Evolutionary conservation across 2,888 invertebrate species (phyloP).

Genomic region (Nipponacmea schrenckii): DNA sequence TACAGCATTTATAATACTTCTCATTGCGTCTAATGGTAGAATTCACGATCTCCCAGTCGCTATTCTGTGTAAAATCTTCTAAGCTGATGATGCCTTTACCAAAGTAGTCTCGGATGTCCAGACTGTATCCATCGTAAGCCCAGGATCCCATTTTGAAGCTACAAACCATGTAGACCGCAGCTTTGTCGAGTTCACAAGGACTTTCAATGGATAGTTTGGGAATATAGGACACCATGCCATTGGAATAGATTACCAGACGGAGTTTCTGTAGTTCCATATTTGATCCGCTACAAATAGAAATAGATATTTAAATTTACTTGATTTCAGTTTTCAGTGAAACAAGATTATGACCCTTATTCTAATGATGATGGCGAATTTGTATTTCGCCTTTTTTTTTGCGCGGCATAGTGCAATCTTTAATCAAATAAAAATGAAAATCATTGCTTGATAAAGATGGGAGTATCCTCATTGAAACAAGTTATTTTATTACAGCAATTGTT

Average conservation of each 20-base stretch:
- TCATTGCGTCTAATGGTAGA: background rate
- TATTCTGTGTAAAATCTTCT: background rate
- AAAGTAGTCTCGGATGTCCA: background rate
- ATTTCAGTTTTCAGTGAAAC: too few species aligned
- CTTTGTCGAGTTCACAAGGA: background rate
- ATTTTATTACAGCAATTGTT: too few species aligned
- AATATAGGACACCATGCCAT: background rate
- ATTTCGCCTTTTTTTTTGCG: too few species aligned
- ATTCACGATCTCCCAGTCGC: background rate
- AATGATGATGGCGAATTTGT: too few species aligned
- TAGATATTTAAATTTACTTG: too few species aligned
- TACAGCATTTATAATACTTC: background rate
- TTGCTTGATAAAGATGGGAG: too few species aligned
- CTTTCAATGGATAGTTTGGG: background rate
- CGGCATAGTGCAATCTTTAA: too few species aligned
- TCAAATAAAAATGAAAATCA: too few species aligned
- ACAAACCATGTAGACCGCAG: background rate
- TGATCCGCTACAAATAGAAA: background rate
- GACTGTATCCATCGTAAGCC: conserved; percentile 4
- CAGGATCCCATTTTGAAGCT: conserved; percentile 1
- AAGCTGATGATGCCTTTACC: background rate
- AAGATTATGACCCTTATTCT: too few species aligned
- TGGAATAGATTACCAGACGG: background rate
- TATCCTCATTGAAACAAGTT: too few species aligned
- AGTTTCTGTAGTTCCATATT: background rate